Conservation (phyloP, 2,113 vertebrate genomes). For the Oncorhynchus tshawytscha region DNA sequence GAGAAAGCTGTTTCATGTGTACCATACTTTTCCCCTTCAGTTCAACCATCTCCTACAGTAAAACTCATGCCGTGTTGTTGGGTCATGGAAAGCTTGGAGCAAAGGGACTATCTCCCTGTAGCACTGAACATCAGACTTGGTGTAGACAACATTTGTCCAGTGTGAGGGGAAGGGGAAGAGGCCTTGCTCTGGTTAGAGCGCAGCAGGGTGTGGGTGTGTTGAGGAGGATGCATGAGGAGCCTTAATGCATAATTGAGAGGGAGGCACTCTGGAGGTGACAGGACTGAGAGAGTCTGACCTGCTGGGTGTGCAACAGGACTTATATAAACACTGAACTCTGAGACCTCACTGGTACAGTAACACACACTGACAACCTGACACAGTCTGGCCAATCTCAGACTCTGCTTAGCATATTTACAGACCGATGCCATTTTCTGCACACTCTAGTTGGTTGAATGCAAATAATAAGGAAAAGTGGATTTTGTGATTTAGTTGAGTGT, state of each 20-base stretch:
- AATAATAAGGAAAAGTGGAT: background rate
- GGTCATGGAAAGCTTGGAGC: slow-evolving; percentile 24
- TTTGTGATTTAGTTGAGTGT: background rate
- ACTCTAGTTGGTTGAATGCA: background rate
- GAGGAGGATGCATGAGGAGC: background rate
- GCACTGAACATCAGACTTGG: slow-evolving; percentile 4
- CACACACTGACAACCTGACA: background rate
- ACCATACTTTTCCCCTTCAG: slow-evolving; percentile 18
- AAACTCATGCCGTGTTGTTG: slow-evolving; percentile 41
- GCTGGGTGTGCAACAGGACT: slow-evolving; percentile 2
- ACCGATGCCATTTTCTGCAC: background rate
- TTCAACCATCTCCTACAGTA: slow-evolving; percentile 12
- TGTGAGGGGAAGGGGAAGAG: background rate
- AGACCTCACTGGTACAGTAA: background rate
- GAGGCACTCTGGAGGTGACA: background rate
- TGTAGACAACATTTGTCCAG: slow-evolving; percentile 26
- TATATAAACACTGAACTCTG: slow-evolving; percentile 20
- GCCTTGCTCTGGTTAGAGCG: background rate
- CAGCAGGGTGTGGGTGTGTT: slow-evolving; percentile 18
- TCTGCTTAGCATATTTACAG: background rate
- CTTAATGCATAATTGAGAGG: background rate
- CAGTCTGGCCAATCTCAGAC: background rate
- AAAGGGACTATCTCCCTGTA: slow-evolving; percentile 30
- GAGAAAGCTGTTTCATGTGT: slow-evolving; percentile 36
- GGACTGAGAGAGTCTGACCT: slow-evolving; percentile 4